Conservation (phyloP, 2,797 vertebrate species). For the Simalia tracyae region DNA sequence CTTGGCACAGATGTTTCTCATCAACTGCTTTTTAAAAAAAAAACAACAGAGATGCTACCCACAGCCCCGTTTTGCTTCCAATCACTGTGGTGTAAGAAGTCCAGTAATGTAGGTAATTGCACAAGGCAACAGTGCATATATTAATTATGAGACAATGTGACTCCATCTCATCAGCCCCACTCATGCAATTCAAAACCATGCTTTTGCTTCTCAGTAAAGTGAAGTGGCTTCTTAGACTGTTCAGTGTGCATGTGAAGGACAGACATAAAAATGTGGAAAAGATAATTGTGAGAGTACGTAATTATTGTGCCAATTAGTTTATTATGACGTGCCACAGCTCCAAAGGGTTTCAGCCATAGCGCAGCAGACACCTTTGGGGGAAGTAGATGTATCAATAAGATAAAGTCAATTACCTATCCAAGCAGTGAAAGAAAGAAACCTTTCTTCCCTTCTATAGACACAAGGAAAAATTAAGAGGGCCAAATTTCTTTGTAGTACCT, state of each 20-base stretch:
- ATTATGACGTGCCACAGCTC: not conserved
- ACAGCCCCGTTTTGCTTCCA: not conserved
- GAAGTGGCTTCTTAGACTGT: too few species aligned
- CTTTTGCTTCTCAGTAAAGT: not conserved
- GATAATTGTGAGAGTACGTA: not conserved
- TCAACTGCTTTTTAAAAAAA: not conserved
- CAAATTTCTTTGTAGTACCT: not conserved
- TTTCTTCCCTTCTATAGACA: too few species aligned
- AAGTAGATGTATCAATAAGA: not conserved
- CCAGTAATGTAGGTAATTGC: too few species aligned
- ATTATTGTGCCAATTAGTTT: not conserved
- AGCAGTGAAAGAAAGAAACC: not conserved
- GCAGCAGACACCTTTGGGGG: not conserved
- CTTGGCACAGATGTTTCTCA: not conserved
- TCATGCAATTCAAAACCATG: not conserved
- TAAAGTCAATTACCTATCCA: not conserved
- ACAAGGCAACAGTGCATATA: not conserved
- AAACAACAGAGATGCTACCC: not conserved
- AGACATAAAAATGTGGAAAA: not conserved
- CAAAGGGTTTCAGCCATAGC: not conserved
- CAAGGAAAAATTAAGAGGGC: not conserved
- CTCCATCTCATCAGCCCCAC: not conserved
- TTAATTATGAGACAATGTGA: not conserved
- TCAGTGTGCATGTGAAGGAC: not conserved
- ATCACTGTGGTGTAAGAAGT: not conserved